Evolutionary conservation across 92 coral and sea anemone species (phyloP).

Genomic region (Zoanthus sociatus): DNA sequence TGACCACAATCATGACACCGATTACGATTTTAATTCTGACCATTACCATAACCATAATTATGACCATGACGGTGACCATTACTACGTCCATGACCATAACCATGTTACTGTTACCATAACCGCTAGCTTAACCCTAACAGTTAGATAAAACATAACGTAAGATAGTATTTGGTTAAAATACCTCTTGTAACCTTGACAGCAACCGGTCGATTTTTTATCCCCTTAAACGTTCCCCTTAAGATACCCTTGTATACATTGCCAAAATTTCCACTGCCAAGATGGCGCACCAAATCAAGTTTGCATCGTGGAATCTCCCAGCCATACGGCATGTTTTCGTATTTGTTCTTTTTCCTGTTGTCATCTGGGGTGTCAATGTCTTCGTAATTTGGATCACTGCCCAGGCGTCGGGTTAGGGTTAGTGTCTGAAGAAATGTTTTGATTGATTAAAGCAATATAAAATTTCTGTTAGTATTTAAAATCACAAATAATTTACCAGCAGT

Average conservation of each 20-base stretch:
- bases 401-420: slow-evolving; percentile 18
- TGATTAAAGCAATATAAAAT: neutral
- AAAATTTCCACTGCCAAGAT: slow-evolving; percentile 45
- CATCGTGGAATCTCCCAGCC: slow-evolving; percentile 51
- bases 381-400: slow-evolving; percentile 39
- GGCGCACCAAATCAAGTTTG: slow-evolving; percentile 29
- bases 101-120: too few species aligned
- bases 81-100: too few species aligned
- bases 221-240: slow-evolving; percentile 43
- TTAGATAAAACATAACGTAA: too few species aligned
- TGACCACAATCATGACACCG: too few species aligned
- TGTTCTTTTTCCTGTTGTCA: slow-evolving; percentile 17
- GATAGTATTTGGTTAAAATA: neutral
- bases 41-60: neutral
- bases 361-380: slow-evolving; percentile 31
- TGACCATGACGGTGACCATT: neutral
- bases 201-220: slow-evolving; percentile 26
- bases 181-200: slow-evolving; percentile 44
- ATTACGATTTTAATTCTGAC: neutral
- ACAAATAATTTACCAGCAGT: too few species aligned
- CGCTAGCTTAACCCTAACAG: too few species aligned
- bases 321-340: slow-evolving; percentile 41
- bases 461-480: neutral
- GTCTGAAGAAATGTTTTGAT: neutral
- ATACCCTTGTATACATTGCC: slow-evolving; percentile 37